phyloP scores from a whole-genome alignment of 2,113 vertebrate genomes.

The Poeciliopsis turrubarensis region DNA sequence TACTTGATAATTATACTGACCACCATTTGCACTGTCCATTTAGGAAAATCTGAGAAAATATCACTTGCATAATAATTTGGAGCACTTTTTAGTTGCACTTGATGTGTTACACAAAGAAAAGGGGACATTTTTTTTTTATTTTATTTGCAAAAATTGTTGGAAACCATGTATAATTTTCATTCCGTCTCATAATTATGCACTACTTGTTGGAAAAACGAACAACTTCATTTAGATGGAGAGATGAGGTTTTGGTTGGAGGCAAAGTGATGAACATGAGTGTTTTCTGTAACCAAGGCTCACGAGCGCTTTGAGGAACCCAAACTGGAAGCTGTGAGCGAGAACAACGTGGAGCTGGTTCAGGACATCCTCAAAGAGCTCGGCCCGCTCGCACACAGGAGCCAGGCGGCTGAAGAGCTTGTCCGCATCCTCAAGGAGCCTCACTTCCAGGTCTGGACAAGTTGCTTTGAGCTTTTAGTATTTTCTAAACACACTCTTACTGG shows the following conservation, averaged over 20 bases:
- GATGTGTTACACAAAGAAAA: too few species aligned
- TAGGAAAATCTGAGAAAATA: too few species aligned
- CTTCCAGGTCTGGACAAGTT: constrained; percentile 85
- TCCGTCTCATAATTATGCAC: too few species aligned
- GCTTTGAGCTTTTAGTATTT: background rate
- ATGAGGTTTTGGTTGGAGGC: background rate
- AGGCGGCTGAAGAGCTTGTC: constrained; percentile 84
- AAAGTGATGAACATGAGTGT: background rate
- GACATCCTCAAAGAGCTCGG: constrained; percentile 92
- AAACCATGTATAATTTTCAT: background rate
- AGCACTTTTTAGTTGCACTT: too few species aligned
- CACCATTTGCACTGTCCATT: too few species aligned
- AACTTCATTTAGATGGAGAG: background rate
- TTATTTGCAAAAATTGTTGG: background rate
- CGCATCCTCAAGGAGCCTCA: constrained; percentile 92
- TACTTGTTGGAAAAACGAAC: background rate
- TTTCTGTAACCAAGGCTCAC: constrained; percentile 80
- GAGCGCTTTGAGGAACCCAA: constrained; percentile 91
- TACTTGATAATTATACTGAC: too few species aligned
- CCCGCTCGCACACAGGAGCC: constrained; percentile 78
- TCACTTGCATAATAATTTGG: too few species aligned
- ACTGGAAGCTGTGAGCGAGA: constrained; percentile 92
- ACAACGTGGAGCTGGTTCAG: constrained; percentile 94
- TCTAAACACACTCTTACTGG: constrained; percentile 11
- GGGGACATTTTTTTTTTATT: background rate